Evolutionary conservation across 2,888 invertebrate genomes (phyloP), one percentile per base, ranked within the genome.

Genomic region (Gastrophysa polygoni): DNA sequence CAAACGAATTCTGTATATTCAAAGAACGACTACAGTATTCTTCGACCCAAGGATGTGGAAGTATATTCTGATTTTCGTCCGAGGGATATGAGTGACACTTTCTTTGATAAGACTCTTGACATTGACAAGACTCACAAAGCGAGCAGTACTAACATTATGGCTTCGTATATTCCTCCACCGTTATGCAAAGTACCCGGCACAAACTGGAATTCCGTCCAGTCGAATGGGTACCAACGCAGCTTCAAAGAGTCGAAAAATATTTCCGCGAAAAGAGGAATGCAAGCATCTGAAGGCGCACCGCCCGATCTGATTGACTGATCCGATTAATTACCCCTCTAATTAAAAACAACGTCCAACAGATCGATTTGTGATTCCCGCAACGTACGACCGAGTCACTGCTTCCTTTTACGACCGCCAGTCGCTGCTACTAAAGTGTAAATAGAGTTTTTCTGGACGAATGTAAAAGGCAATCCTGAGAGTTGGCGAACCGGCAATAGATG

Each of bases 241-340:
- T 47, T 63, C 63, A 63, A 59, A 63, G 59, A 55, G 29, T 59
- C 57, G 52, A 63, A 59, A 38, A 47, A 63, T 51, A 47, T 52
- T 63, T 51, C 49, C 20, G 38, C 14, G 24, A 10, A 54, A 11
- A 24, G 10, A 46, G 29, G 59, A 63, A 63, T 59, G 56, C 46
- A 28, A 52, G 58, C 58, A 52, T 29, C 47, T 43, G 52, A 59
- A 57, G 43, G 59, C 57, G 63, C 56, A 56, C 56, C 55, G 46
- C 77, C 64, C 71, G 77, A 79, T 78, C 78, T 79, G 80, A 80
- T 79, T 80, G 80, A 79, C 77, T 75, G 78, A 73, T 75, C 71
- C 74, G 77, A 79, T 80, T 80, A 80, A 80, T 80, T 80, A 77
- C 75, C 72, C 71, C 71, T 71, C 77, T 79, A 80, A 80, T 80